Evolutionary conservation across 1,140 invertebrate species (phyloP).

Genomic region (Ceratoteleas bidentatus): DNA sequence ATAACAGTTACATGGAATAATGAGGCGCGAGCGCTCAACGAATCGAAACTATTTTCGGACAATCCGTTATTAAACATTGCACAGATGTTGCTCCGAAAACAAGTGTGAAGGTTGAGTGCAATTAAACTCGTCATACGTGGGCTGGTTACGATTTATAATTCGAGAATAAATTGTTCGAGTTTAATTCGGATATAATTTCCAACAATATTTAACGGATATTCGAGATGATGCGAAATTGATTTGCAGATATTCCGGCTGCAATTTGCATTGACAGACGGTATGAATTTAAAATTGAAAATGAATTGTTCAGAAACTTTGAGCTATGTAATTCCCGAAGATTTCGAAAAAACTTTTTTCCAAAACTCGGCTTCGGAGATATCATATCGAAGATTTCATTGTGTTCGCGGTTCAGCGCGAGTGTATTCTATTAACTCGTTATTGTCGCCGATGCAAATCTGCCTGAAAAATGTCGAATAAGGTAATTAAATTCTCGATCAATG

Average conservation of each 20-base stretch:
- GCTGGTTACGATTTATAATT: slow-evolving; percentile 19
- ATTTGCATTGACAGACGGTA: slow-evolving; percentile 22
- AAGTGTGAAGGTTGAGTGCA: slow-evolving; percentile 16
- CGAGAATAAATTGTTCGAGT: slow-evolving; percentile 27
- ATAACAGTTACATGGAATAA: slow-evolving; percentile 80
- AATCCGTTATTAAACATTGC: slow-evolving; percentile 74
- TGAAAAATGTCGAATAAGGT: too few species aligned
- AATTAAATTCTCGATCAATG: too few species aligned
- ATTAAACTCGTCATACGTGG: slow-evolving; percentile 21
- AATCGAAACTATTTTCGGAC: slow-evolving; percentile 73
- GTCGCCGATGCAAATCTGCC: too few species aligned
- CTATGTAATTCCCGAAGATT: neutral
- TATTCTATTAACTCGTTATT: too few species aligned
- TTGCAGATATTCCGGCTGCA: slow-evolving; percentile 29
- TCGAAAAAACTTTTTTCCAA: neutral
- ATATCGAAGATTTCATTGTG: too few species aligned
- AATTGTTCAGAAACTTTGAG: neutral
- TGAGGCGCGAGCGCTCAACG: slow-evolving; percentile 69
- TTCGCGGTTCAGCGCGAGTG: too few species aligned
- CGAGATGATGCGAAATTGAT: slow-evolving; percentile 37
- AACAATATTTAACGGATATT: slow-evolving; percentile 33
- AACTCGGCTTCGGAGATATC: too few species aligned
- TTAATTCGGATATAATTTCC: slow-evolving; percentile 39
- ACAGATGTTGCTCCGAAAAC: slow-evolving; percentile 56
- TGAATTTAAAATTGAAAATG: slow-evolving; percentile 27